Base-by-base conservation (phyloP, 2,797 vertebrate genomes). In the Echeneis naucrates region DNA sequence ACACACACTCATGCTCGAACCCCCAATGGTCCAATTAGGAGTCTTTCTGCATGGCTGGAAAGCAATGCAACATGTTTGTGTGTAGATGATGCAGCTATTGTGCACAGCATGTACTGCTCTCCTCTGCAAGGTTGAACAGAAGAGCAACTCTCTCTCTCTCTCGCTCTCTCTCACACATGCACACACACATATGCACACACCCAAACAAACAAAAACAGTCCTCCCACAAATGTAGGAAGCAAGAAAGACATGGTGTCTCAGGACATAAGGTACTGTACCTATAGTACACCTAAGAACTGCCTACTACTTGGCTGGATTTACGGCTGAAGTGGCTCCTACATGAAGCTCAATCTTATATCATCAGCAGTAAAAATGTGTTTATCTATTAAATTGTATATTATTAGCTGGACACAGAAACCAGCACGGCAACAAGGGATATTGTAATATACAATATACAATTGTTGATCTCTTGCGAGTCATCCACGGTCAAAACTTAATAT, bases 21-120 rank as follows among this genome's bases (percentile, higher is more conserved):
- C 69, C 75, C 82, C 67, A 40, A 9, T 52, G 63, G 79, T 76
- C 65, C 63, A 85, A 87, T 89, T 86, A 81, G 55, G 52, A 75
- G 48, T 51, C 58, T 79, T 65, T 85, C 78, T 62, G 81, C 62
- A 2, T 54, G 8, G 69, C 59, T 44, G 73, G 70, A 82, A 78
- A 69, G 61, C 64, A 53, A 66, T 24, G 48, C 56, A 45, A 21
- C 40, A 3, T 74, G 42, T 68, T 72, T 70, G 72, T 82, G 82
- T 80, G 85, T 77, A 78, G 80, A 88, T 85, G 84, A 82, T 73
- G 67, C 52, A n/a, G 78, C 74, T 80, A 50, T 83, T 80, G 83
- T 77, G 63, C 67, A 53, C 81, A 75, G 73, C 72, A 11, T 81
- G 82, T 67, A 47, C 72, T 63, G 56, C 58, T 79, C 76, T 88